phyloP scores from a whole-genome alignment of 2,797 vertebrate species.

The Rhincodon typus region DNA sequence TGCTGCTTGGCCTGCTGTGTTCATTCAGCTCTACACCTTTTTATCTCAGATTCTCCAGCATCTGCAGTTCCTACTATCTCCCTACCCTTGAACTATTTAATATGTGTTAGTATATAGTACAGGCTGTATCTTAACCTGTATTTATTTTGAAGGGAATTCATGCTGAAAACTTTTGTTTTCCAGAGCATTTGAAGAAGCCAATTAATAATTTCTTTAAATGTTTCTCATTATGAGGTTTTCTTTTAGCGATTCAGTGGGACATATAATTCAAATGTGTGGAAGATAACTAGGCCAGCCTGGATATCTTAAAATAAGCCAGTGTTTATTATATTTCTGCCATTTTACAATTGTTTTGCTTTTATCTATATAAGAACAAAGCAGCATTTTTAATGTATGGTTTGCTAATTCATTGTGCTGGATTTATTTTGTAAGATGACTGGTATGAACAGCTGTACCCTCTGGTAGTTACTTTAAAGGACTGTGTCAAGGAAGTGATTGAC shows the following conservation, averaged over 20 bases:
- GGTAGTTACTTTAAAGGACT: slow-evolving; percentile 79
- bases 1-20: no score
- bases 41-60: no score
- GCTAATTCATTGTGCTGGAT: neutral
- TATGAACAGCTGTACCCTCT: slow-evolving; percentile 77
- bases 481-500: slow-evolving; percentile 81
- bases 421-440: slow-evolving; percentile 69
- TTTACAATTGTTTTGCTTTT: slow-evolving; percentile 24
- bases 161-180: neutral
- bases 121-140: neutral
- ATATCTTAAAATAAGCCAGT: neutral
- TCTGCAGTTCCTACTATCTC: no score
- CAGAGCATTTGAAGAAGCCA: neutral
- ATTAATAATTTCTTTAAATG: neutral
- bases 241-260: neutral
- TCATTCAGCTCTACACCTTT: no score
- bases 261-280: neutral
- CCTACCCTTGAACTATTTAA: neutral
- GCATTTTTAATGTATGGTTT: neutral
- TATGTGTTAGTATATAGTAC: neutral
- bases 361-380: slow-evolving; percentile 39
- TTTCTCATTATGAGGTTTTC: neutral
- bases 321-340: neutral
- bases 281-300: neutral
- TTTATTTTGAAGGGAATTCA: neutral